Evolutionary conservation across 2,888 invertebrate species (phyloP), one percentile per base, ranked within the genome.

Genomic region (Philopedon plagiatum): DNA sequence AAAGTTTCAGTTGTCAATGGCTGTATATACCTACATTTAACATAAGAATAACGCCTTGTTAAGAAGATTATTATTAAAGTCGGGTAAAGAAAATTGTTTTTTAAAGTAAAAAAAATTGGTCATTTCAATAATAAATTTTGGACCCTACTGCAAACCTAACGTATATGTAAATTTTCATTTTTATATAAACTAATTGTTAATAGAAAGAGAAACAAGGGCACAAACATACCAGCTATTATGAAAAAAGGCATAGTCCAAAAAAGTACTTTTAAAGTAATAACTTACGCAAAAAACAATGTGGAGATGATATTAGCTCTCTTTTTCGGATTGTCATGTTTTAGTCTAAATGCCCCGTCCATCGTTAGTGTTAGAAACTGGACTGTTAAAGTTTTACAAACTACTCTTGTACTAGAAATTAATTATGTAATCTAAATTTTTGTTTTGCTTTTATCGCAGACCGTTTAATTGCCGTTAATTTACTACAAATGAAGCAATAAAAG

Each of bases 201-300:
- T 34, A 9, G 11, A 34, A n/a, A n/a, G n/a, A n/a, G n/a, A n/a
- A n/a, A n/a, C n/a, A n/a, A n/a, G n/a, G n/a, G n/a, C n/a, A n/a
- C n/a, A n/a, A 34, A 11, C 11, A 34, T 34, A 34, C 11, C 11
- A 2, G 9, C 11, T 34, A 34, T 34, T 9, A 2, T 15, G 7
- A 15, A 15, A 41, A n/a, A n/a, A n/a, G n/a, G n/a, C n/a, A n/a
- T n/a, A n/a, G n/a, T n/a, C n/a, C n/a, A n/a, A n/a, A 4, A 34
- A 9, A 34, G 11, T n/a, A 11, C 1, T 26, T 51, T 13, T 21
- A 11, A 37, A 34, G 9, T 32, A 19, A 19, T 3, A 65, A 80
- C 81, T 78, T 77, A 82, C 82, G 75, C 58, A 60, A 82, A 82
- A 70, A 78, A 79, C 26, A 92, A 82, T 70, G 91, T 78, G 9